Evolutionary conservation across 2,888 invertebrate species (phyloP).

Genomic region (Drosophila kanekoi): DNA sequence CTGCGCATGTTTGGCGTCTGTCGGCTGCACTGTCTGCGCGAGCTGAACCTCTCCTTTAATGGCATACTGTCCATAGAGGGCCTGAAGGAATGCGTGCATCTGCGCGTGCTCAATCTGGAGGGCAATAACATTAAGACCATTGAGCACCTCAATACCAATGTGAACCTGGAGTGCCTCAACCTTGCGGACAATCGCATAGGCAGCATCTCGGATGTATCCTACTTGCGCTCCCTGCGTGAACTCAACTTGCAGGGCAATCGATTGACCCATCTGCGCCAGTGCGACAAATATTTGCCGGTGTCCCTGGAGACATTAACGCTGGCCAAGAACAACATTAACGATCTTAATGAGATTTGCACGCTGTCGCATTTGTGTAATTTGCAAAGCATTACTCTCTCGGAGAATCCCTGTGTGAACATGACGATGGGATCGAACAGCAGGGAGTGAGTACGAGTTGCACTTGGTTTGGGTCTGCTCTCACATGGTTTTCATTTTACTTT

Average conservation of each 20-base stretch:
- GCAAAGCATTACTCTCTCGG: constrained; percentile 92
- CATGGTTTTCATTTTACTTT: neutral
- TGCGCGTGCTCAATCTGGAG: constrained; percentile 93
- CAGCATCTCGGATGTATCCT: constrained; percentile 93
- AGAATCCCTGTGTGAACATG: constrained; percentile 94
- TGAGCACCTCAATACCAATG: constrained; percentile 93
- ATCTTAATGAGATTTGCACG: constrained; percentile 94
- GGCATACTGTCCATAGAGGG: constrained; percentile 96
- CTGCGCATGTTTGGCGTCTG: constrained; percentile 95
- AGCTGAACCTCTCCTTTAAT: constrained; percentile 94
- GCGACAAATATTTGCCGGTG: constrained; percentile 92
- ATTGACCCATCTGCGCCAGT: constrained; percentile 92
- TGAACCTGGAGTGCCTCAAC: constrained; percentile 93
- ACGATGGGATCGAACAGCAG: constrained; percentile 87
- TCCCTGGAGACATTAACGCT: constrained; percentile 91
- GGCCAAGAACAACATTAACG: constrained; percentile 93
- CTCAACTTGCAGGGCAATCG: constrained; percentile 94
- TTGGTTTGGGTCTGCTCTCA: neutral
- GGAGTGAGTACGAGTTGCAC: constrained; percentile 86
- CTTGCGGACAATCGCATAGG: constrained; percentile 95
- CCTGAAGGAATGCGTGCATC: constrained; percentile 92
- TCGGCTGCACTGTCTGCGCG: constrained; percentile 91
- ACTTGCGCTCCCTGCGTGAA: constrained; percentile 92
- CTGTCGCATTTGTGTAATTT: constrained; percentile 91
- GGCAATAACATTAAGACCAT: constrained; percentile 97